Percentiles rank a stretch among this genome's conserved stretches.
These are phyloP conservation scores for Menura novaehollandiae DNA, from an alignment of 2,113 vertebrate species.

Conservation along the genomic window DNA sequence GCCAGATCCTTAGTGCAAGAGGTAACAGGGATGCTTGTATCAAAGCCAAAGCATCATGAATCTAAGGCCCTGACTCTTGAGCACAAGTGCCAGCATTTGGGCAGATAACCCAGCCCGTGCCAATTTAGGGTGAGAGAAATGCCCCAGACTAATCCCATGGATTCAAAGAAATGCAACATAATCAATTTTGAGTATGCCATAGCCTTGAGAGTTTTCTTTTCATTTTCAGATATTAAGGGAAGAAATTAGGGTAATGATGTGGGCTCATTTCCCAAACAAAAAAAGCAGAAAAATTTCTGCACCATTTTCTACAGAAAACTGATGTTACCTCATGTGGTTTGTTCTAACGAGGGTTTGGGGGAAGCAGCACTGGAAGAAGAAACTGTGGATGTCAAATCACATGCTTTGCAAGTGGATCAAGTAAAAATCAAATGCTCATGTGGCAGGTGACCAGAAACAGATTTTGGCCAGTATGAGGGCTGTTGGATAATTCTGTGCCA, in stretches of 20 bases:
- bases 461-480: neutral
- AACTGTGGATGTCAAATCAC: neutral
- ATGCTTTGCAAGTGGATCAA: neutral
- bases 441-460: neutral
- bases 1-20: slow-evolving; percentile 51
- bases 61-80: slow-evolving; percentile 33
- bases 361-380: neutral
- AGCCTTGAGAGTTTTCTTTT: neutral
- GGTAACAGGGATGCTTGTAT: slow-evolving; percentile 54
- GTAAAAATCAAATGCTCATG: neutral
- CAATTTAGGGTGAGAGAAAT: slow-evolving; percentile 11
- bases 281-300: neutral
- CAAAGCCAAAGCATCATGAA: slow-evolving; percentile 44
- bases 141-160: neutral
- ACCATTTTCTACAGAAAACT: neutral
- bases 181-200: neutral
- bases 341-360: fast-evolving
- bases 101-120: neutral
- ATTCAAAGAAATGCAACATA: neutral
- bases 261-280: neutral
- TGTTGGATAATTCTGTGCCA: neutral
- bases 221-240: neutral
- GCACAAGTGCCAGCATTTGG: neutral
- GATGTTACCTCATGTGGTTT: neutral
- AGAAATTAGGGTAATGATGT: neutral